These are phyloP conservation scores for Phylloscopus trochilus DNA, from an alignment of 2,113 vertebrate genomes.

Conservation along the genomic window DNA sequence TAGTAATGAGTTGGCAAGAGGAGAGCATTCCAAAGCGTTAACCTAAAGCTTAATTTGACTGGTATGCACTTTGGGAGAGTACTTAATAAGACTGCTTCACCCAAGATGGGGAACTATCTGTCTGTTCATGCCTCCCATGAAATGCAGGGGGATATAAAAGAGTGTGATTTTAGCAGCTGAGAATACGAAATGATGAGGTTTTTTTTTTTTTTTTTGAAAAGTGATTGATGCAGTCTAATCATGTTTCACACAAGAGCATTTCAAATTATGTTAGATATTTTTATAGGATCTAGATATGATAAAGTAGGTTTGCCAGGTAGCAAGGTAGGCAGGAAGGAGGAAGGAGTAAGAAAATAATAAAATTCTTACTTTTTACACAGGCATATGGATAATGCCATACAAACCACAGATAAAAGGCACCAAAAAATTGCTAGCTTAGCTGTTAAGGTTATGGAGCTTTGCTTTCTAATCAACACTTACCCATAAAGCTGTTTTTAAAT, in stretches of 20 bases:
- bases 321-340: background rate
- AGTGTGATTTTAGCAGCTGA: background rate
- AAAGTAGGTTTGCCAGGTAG: background rate
- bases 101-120: background rate
- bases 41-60: constrained; percentile 31
- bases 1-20: constrained; percentile 42
- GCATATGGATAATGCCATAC: background rate
- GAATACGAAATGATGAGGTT: background rate
- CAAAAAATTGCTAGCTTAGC: background rate
- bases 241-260: constrained; percentile 1
- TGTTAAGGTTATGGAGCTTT: constrained; percentile 4
- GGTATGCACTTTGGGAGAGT: background rate
- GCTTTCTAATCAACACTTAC: constrained; percentile 18
- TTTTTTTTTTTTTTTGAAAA: background rate
- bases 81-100: background rate
- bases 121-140: background rate
- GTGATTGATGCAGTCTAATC: constrained; percentile 1
- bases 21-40: constrained; percentile 3
- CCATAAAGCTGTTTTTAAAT: constrained; percentile 11
- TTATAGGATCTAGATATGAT: background rate
- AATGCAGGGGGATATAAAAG: background rate
- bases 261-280: constrained; percentile 24
- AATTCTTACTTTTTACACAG: background rate
- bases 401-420: background rate
- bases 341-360: background rate